A percentile compares a stretch with the other conserved stretches of the same genome.
These are phyloP conservation scores for Octonoba sinensis DNA, from an alignment of 2,888 invertebrate species.

Conservation along the genomic window DNA sequence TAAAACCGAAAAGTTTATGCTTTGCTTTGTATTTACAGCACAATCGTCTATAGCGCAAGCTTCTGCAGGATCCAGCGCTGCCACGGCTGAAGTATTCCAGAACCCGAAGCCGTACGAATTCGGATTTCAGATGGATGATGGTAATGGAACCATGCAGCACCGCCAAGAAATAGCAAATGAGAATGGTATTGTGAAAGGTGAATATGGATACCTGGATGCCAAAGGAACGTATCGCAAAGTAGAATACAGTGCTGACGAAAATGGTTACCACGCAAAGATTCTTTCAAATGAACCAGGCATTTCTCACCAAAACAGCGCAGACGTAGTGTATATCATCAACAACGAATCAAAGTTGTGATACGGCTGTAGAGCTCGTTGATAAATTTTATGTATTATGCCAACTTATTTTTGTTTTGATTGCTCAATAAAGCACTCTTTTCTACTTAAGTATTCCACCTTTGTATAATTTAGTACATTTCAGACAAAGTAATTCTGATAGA, in stretches of 20 bases:
- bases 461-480: too few species aligned
- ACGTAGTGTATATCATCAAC: conserved; percentile 39
- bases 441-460: too few species aligned
- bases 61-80: too few species aligned
- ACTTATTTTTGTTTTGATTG: too few species aligned
- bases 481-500: too few species aligned
- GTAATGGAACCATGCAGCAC: conserved; percentile 42
- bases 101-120: conserved; percentile 47
- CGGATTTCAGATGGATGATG: conserved; percentile 45
- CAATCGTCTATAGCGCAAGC: too few species aligned
- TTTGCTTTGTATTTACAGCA: too few species aligned
- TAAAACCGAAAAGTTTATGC: too few species aligned
- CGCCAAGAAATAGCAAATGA: conserved; percentile 45
- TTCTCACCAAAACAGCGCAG: conserved; percentile 45
- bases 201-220: conserved; percentile 38
- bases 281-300: conserved; percentile 54
- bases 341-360: neutral
- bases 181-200: conserved; percentile 37
- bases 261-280: conserved; percentile 48
- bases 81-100: neutral
- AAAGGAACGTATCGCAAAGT: conserved; percentile 41
- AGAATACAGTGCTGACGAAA: conserved; percentile 47
- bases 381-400: too few species aligned
- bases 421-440: too few species aligned
- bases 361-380: too few species aligned